These are phyloP conservation scores for Drosophila jambulina DNA, from an alignment of 1,140 invertebrate genomes.

Conservation along the genomic window DNA sequence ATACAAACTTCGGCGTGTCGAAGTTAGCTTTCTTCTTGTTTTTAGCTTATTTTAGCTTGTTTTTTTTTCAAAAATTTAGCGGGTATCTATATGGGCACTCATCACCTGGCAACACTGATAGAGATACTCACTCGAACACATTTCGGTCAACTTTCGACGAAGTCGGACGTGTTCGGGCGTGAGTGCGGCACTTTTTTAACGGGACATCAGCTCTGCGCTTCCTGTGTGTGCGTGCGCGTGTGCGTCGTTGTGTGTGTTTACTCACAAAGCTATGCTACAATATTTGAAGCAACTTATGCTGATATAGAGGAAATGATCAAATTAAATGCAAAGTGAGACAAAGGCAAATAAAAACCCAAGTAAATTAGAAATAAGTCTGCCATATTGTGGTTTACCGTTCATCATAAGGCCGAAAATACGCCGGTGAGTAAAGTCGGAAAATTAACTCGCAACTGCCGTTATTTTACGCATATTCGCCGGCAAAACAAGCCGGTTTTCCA, in stretches of 20 bases:
- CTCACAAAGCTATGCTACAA: constrained; percentile 40
- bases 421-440: constrained; percentile 60
- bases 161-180: constrained; percentile 12
- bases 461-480: constrained; percentile 69
- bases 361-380: constrained; percentile 13
- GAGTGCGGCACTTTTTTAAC: constrained; percentile 24
- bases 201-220: constrained; percentile 5
- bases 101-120: too few relatives aligned
- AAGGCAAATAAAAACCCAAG: constrained; percentile 1
- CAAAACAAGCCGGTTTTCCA: constrained; percentile 64
- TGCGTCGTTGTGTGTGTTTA: constrained; percentile 30
- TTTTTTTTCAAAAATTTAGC: too few relatives aligned
- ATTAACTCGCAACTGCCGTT: constrained; percentile 41
- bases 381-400: constrained; percentile 5
- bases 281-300: constrained; percentile 41
- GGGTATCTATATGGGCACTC: too few relatives aligned
- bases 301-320: constrained; percentile 30
- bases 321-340: constrained; percentile 19
- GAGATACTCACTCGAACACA: too few relatives aligned
- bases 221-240: constrained; percentile 18
- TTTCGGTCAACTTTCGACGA: background rate
- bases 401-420: constrained; percentile 21
- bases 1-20: too few relatives aligned
- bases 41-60: too few relatives aligned
- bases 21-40: too few relatives aligned